phyloP scores from a whole-genome alignment of 2,797 vertebrate genomes.

The Lithobates sylvaticus region DNA sequence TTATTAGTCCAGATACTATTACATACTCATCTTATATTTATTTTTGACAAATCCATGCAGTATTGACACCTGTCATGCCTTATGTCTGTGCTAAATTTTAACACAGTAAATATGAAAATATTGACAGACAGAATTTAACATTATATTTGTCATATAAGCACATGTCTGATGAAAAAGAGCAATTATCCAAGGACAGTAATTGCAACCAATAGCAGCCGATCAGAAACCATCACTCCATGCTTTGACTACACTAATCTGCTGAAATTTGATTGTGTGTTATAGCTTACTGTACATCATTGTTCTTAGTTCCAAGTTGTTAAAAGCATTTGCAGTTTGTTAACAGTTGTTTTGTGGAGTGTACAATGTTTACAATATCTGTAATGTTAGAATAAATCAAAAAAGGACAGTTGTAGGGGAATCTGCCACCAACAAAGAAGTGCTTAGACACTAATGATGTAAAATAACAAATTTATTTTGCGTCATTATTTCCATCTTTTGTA shows the following conservation, averaged over 20 bases:
- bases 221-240: neutral
- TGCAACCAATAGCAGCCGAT: too few species aligned
- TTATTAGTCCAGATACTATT: neutral
- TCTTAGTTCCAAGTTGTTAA: neutral
- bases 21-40: conserved; percentile 4
- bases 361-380: neutral
- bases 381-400: neutral
- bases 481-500: neutral
- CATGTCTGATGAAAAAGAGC: neutral
- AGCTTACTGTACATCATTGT: neutral
- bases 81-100: neutral
- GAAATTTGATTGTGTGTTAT: neutral
- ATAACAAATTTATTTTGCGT: too few species aligned
- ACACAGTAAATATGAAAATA: neutral
- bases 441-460: too few species aligned
- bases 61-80: conserved; percentile 25
- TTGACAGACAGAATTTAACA: neutral
- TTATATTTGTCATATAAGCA: neutral
- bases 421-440: too few species aligned
- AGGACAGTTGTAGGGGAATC: neutral
- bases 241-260: neutral
- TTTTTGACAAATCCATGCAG: conserved; percentile 19
- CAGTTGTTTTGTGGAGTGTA: neutral
- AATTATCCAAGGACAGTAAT: neutral
- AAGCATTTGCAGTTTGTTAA: neutral